phyloP scores from a whole-genome alignment of 2,797 vertebrate genomes.

The Coccyzus lansbergi region DNA sequence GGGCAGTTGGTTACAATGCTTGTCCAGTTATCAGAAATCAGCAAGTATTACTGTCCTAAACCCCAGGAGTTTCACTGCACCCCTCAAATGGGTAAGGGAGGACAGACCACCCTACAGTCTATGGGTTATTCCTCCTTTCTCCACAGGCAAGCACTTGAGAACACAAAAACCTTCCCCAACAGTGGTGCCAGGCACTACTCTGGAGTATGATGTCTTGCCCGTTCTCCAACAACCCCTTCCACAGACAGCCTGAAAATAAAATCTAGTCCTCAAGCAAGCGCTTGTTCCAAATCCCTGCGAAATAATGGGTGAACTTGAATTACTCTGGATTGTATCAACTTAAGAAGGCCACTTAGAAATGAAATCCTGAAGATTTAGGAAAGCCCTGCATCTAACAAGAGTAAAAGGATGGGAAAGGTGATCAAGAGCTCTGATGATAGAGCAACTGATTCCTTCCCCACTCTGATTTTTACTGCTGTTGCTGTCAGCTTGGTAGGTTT shows the following conservation, averaged over 20 bases:
- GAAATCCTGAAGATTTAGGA: background rate
- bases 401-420: background rate
- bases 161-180: background rate
- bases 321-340: background rate
- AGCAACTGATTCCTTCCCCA: background rate
- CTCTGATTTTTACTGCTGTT: background rate
- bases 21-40: background rate
- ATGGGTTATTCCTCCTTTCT: background rate
- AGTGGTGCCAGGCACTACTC: background rate
- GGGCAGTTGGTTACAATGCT: rapidly evolving
- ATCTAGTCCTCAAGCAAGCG: background rate
- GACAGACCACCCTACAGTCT: background rate
- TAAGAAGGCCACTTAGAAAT: background rate
- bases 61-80: background rate
- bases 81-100: background rate
- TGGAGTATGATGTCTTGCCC: background rate
- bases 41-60: background rate
- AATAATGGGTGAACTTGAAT: background rate
- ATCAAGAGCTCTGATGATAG: background rate
- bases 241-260: background rate
- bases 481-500: background rate
- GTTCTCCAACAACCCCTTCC: background rate
- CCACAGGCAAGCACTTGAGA: background rate
- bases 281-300: background rate
- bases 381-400: background rate